Evolutionary conservation across 2,797 vertebrate species (phyloP).

Genomic region (Hypotaenidia okinawae): DNA sequence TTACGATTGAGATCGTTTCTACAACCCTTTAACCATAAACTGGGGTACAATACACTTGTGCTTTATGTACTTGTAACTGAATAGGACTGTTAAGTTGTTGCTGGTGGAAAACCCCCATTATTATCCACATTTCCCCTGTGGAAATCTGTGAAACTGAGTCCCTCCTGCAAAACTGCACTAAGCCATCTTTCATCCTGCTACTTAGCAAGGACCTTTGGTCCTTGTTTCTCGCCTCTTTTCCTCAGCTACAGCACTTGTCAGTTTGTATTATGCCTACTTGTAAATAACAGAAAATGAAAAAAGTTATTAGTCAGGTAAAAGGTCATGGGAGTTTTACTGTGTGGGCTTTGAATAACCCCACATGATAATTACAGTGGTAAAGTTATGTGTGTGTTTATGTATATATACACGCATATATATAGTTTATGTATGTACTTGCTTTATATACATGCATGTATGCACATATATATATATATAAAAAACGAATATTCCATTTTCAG

Average conservation of each 20-base stretch:
- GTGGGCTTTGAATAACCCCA: background rate
- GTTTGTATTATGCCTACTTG: constrained; percentile 6
- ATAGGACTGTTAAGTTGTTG: background rate
- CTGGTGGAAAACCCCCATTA: background rate
- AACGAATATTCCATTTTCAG: background rate
- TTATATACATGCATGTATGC: background rate
- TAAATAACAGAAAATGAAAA: constrained; percentile 29
- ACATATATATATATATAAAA: background rate
- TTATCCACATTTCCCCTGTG: background rate
- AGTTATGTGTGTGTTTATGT: background rate
- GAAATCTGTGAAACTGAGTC: background rate
- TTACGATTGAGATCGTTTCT: background rate
- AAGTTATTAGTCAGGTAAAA: background rate
- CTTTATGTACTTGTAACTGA: background rate
- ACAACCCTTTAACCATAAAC: background rate
- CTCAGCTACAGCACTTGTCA: constrained; percentile 39
- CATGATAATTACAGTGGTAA: background rate
- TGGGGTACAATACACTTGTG: background rate
- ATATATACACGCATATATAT: no score
- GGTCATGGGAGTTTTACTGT: background rate
- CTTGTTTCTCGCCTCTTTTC: constrained; percentile 26
- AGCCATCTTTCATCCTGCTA: constrained; percentile 38
- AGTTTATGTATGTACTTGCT: background rate
- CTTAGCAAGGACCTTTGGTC: constrained; percentile 58
- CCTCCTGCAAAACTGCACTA: background rate